These are phyloP conservation scores for Pica pica DNA, from an alignment of 2,113 vertebrate genomes.

Conservation along the genomic window DNA sequence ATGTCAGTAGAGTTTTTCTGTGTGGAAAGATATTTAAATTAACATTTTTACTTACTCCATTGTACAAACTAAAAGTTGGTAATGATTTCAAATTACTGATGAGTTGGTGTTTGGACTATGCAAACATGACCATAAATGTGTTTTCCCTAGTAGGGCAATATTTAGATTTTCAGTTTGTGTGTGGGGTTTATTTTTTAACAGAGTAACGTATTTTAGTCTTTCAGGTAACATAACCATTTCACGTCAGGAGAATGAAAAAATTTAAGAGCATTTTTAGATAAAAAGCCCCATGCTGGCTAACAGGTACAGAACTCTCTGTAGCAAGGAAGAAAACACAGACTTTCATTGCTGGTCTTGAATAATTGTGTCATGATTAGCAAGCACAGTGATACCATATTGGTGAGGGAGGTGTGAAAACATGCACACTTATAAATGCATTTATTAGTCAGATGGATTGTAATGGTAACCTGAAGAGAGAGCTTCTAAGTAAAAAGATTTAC, in stretches of 20 bases:
- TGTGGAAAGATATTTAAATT: constrained; percentile 78
- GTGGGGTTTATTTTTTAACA: not conserved
- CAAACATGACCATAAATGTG: constrained; percentile 41
- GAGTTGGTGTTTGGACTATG: constrained; percentile 41
- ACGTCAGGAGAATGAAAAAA: not conserved
- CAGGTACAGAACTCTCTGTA: not conserved
- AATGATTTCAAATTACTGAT: constrained; percentile 66
- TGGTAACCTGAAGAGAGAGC: not conserved
- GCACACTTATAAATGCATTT: not conserved
- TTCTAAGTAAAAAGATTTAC: constrained; percentile 1
- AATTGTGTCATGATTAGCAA: constrained; percentile 1
- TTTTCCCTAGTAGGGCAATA: constrained; percentile 27
- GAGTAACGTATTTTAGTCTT: not conserved
- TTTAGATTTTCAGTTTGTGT: constrained; percentile 19
- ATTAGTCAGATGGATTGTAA: constrained; percentile 15
- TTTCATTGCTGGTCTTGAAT: not conserved
- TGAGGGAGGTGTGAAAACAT: not conserved
- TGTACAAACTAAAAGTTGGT: constrained; percentile 67
- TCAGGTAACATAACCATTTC: not conserved
- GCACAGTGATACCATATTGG: not conserved
- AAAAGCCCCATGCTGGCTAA: not conserved
- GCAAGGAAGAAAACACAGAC: not conserved
- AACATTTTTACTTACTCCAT: constrained; percentile 67
- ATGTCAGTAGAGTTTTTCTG: constrained; percentile 84
- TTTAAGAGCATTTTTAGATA: not conserved